Conservation (phyloP, 2,797 vertebrate genomes). For the Macroramphosus scolopax region DNA sequence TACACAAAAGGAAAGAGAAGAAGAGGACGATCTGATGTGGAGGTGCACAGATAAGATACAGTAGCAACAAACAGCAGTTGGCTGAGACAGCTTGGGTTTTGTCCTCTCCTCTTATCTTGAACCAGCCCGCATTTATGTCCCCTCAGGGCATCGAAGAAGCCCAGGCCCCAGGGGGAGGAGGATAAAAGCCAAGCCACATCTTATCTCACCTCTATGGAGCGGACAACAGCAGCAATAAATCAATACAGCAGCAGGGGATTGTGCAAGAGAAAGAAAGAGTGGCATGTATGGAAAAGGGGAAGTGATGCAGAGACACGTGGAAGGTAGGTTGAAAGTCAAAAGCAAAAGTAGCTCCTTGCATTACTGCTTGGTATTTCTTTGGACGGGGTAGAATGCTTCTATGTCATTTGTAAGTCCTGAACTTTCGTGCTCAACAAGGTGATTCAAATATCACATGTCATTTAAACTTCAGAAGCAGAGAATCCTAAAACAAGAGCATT, state of each 20-base stretch:
- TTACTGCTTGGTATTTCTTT: background rate
- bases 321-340: conserved; percentile 45
- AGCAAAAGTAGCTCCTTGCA: conserved; percentile 47
- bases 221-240: conserved; percentile 22
- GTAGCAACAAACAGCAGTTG: conserved; percentile 33
- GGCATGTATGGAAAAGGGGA: conserved; percentile 25
- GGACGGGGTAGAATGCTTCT: too few species aligned
- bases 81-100: conserved; percentile 46
- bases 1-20: conserved; percentile 15
- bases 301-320: conserved; percentile 25
- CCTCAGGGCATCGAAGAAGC: conserved; percentile 24
- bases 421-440: conserved; percentile 8
- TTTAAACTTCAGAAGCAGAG: conserved; percentile 4
- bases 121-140: conserved; percentile 37
- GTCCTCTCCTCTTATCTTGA: conserved; percentile 58
- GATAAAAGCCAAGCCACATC: conserved; percentile 42
- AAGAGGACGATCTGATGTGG: background rate
- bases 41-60: background rate
- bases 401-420: conserved; percentile 4
- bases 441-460: background rate
- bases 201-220: conserved; percentile 55
- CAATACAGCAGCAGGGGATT: conserved; percentile 28
- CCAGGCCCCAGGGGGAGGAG: conserved; percentile 3
- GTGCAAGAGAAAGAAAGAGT: conserved; percentile 41
- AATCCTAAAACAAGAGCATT: conserved; percentile 10